These are phyloP conservation scores for Agapostemon virescens DNA, from an alignment of 2,888 invertebrate species.

Conservation along the genomic window DNA sequence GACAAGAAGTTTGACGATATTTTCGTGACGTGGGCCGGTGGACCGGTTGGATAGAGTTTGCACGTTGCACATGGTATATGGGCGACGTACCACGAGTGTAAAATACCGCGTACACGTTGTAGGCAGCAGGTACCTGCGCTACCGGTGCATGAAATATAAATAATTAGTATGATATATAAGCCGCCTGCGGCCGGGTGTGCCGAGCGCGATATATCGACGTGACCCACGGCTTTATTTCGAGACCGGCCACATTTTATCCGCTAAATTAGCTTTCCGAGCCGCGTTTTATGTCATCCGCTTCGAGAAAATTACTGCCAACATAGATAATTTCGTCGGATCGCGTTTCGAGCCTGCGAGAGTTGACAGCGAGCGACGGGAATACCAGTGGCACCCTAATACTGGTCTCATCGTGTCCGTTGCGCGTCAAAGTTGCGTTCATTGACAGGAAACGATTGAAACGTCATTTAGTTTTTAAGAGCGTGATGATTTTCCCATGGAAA, in stretches of 20 bases:
- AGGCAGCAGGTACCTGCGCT: constrained; percentile 60
- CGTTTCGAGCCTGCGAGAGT: background rate
- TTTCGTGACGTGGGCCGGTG: constrained; percentile 41
- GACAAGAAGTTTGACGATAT: constrained; percentile 50
- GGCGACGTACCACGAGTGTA: constrained; percentile 62
- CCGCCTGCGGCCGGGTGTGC: constrained; percentile 64
- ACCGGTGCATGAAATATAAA: constrained; percentile 74
- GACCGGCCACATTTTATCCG: constrained; percentile 72
- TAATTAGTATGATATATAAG: constrained; percentile 76
- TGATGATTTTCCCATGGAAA: background rate
- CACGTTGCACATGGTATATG: constrained; percentile 50
- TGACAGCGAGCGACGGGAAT: background rate
- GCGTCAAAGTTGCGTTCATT: background rate
- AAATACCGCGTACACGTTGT: constrained; percentile 68
- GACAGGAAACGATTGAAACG: background rate
- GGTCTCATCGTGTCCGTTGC: background rate
- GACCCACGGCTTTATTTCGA: constrained; percentile 74
- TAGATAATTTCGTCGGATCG: constrained; percentile 62
- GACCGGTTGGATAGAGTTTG: constrained; percentile 35
- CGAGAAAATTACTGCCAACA: constrained; percentile 66
- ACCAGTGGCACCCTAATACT: background rate
- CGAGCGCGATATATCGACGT: constrained; percentile 71
- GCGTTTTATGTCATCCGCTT: constrained; percentile 72
- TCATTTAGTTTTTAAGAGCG: background rate
- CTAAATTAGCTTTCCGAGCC: constrained; percentile 73